Evolutionary conservation across 2,113 vertebrate species (phyloP).

Genomic region (Thalassoma bifasciatum): DNA sequence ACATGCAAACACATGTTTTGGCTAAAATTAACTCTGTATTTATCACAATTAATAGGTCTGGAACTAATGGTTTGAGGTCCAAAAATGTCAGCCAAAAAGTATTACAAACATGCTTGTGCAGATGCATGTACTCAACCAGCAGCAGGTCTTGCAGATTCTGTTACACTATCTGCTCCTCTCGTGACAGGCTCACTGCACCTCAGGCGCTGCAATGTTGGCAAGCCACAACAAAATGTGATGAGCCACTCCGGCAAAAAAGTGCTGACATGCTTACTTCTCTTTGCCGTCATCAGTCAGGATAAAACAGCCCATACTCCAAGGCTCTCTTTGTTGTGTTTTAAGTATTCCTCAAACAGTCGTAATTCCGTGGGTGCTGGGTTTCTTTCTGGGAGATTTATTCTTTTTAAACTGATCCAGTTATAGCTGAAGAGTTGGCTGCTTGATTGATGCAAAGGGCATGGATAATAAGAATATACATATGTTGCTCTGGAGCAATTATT

Average conservation of each 20-base stretch:
- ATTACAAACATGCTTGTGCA: conserved; percentile 16
- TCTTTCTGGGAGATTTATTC: conserved; percentile 20
- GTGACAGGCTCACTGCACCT: conserved; percentile 60
- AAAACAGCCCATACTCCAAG: conserved; percentile 43
- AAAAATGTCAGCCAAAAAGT: background rate
- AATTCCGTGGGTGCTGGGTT: conserved; percentile 46
- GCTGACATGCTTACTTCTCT: conserved; percentile 71
- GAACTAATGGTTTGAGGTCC: background rate
- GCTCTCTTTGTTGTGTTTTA: conserved; percentile 50
- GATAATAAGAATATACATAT: conserved; percentile 20
- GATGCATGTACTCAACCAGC: conserved; percentile 32
- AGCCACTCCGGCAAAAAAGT: conserved; percentile 72
- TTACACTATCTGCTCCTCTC: conserved; percentile 45
- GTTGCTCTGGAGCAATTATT: conserved; percentile 26
- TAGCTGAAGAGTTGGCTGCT: conserved; percentile 6
- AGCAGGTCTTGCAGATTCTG: conserved; percentile 11
- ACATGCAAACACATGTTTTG: conserved; percentile 8
- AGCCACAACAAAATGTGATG: conserved; percentile 71
- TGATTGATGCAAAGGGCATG: conserved; percentile 1
- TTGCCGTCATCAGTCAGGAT: conserved; percentile 37
- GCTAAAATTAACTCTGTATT: background rate
- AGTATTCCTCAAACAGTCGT: conserved; percentile 34
- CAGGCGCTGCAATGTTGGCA: conserved; percentile 58
- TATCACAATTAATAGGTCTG: background rate
- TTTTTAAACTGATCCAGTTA: conserved; percentile 28